Evolutionary conservation across 23 tunicate genomes (phyloP), one percentile per base, ranked within the genome.

Genomic region (Ciona savignyi): DNA sequence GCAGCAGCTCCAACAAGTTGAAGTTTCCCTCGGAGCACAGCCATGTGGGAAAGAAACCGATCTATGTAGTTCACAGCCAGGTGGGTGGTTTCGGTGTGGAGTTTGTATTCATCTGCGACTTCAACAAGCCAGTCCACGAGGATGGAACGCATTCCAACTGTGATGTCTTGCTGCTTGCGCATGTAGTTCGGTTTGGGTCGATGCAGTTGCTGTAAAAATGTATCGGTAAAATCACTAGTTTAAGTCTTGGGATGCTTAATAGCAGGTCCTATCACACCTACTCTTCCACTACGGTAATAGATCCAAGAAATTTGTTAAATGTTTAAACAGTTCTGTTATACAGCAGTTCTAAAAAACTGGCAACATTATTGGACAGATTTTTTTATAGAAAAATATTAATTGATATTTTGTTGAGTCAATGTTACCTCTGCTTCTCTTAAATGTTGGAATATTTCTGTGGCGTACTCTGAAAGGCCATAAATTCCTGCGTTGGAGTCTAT

Each of bases 1-100:
- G 99, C 95, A 3, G 99, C 90, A 2, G 95, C 79, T 60, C 99
- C 99, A 56, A 94, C 99, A 34, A 94, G 86, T 51, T 94, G 99
- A 49, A 94, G 83, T 65, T 87, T 94, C 27, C 81, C 95, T 63
- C 95, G 75, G 70, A 82, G 49, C 23, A 94, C 99, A 15, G 90
- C 86, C 95, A 94, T 94, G 23, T 78, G 83, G 4, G 89, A 79
- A 27, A 94, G 68, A 78, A 94, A 94, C 32, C 99, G 67, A 66
- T 94, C 99, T 29, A 87, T 87, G 79, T 87, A 94, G 60, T 94
- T 94, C 62, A 94, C 95, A 21, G 99, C 99, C 23, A 86, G 83
- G 78, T 94, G 89, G 0, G 80, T 63, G n/a, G 95, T 87, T 79
- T 87, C 90, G 20, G 80, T 77, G 80, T 77, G 83, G 30, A 94